Base-by-base conservation (phyloP, 2,113 vertebrate genomes). In the Anarhynchus alexandrinus region DNA sequence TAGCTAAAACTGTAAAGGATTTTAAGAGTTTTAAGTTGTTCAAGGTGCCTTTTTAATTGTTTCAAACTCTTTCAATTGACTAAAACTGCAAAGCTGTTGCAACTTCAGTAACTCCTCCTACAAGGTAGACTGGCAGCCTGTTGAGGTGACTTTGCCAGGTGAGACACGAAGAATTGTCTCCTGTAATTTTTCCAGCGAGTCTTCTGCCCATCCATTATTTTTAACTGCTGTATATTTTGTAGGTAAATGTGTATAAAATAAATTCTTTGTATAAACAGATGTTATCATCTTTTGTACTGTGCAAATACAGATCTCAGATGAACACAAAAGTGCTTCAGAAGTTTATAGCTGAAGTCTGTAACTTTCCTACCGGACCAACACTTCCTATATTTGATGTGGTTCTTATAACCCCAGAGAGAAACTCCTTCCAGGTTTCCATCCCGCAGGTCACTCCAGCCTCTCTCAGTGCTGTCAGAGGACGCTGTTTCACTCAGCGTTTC, bases 231-330 rank as follows among this genome's bases (percentile, higher is more conserved):
- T 98, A 97, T 91, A 98, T 98, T 98, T 98, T 98, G 96, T 98
- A 98, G 97, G 93, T 98, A 98, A 97, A 97, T 92, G 96, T 98
- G 96, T 94, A 97, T 97, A 97, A 97, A 98, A 98, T 98, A 98
- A 98, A 98, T 93, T 82, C 96, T 98, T 98, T 98, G 96, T 98
- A 98, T 97, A 97, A 97, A 86, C 70, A 36, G 61, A 36, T 84
- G 67, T 70, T 94, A 87, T 61, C 30, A 76, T 78, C 72, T 92
- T 96, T 97, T 82, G 72, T 80, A 69, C 97, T 66, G 73, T 70
- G 43, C 52, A 71, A 89, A 78, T 51, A 23, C 94, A 90, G 90
- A 74, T 87, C 59, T 78, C 51, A n/a, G 20, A 26, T 23, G 88
- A 76, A 58, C 26, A 27, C 34, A 43, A 84, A 88, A 65, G 58